These are phyloP conservation scores for Scrobipalpa costella DNA, from an alignment of 2,888 invertebrate genomes.

Conservation along the genomic window DNA sequence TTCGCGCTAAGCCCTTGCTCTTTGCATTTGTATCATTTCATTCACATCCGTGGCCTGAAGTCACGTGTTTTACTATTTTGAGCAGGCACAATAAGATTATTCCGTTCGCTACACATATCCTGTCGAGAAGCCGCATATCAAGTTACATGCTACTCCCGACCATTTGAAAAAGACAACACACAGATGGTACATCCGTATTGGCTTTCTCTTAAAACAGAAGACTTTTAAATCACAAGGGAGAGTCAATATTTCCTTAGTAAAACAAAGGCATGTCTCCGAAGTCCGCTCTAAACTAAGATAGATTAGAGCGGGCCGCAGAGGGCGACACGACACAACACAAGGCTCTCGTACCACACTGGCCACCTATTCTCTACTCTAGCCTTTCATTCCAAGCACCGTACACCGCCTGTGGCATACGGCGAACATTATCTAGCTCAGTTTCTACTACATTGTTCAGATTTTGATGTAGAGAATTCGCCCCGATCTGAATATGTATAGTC, in stretches of 20 bases:
- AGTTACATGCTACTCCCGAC: constrained; percentile 66
- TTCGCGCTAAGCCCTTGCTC: constrained; percentile 61
- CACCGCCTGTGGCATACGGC: constrained; percentile 24
- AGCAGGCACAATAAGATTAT: constrained; percentile 62
- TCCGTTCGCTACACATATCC: constrained; percentile 59
- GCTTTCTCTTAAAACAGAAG: constrained; percentile 78
- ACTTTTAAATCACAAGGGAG: constrained; percentile 75
- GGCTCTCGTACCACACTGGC: constrained; percentile 48
- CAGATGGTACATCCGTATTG: constrained; percentile 75
- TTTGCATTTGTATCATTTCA: constrained; percentile 61
- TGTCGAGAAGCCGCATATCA: constrained; percentile 54
- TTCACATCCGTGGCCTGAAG: constrained; percentile 58
- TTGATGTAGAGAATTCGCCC: constrained; percentile 24
- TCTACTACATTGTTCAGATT: constrained; percentile 24
- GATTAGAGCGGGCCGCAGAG: constrained; percentile 59
- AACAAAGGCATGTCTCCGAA: constrained; percentile 64
- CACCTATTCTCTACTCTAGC: constrained; percentile 48
- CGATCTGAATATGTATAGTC: constrained; percentile 26
- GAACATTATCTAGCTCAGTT: constrained; percentile 26
- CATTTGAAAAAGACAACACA: constrained; percentile 75
- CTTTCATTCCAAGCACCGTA: constrained; percentile 28
- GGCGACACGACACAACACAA: constrained; percentile 47
- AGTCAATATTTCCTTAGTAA: constrained; percentile 74
- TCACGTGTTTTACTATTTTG: constrained; percentile 57
- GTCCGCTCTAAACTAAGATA: constrained; percentile 68